A percentile compares a stretch with the other conserved stretches of the same genome.
These are phyloP conservation scores for Hirundichthys speculiger DNA, from an alignment of 2,113 vertebrate genomes.

Conservation along the genomic window DNA sequence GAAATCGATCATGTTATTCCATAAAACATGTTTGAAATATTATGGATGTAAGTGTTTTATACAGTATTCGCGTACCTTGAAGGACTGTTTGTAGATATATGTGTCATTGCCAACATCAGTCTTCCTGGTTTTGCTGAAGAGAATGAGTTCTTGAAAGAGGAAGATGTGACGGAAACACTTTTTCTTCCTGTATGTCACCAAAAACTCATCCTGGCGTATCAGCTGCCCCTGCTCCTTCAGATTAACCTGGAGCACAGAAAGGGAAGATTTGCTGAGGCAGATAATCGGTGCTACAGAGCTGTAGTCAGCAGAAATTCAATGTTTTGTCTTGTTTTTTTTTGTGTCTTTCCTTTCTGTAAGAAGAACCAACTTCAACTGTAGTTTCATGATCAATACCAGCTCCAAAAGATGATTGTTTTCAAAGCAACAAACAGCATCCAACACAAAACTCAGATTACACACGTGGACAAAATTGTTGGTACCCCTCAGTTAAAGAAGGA, in stretches of 20 bases:
- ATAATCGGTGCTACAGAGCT: too few relatives aligned
- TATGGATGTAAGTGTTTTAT: background rate
- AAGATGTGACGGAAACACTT: conserved; percentile 82
- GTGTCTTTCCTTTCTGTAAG: too few relatives aligned
- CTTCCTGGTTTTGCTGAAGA: conserved; percentile 84
- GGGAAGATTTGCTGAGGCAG: background rate
- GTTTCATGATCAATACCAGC: too few relatives aligned
- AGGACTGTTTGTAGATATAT: conserved; percentile 84
- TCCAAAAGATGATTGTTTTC: too few relatives aligned
- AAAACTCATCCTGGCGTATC: conserved; percentile 81
- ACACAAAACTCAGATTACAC: background rate
- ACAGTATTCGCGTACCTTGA: conserved; percentile 75
- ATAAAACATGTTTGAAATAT: too few relatives aligned
- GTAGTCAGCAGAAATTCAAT: too few relatives aligned
- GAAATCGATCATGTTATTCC: too few relatives aligned
- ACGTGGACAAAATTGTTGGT: too few relatives aligned
- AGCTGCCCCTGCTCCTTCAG: conserved; percentile 84
- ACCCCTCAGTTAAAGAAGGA: too few relatives aligned
- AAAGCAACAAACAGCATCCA: background rate
- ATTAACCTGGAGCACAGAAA: conserved; percentile 74
- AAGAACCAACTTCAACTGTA: too few relatives aligned
- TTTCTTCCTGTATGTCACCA: conserved; percentile 79
- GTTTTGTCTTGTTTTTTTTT: too few relatives aligned
- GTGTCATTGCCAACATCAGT: conserved; percentile 81
- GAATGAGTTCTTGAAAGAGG: conserved; percentile 83